Conservation (phyloP, 2,113 vertebrate genomes). For the Ancistrus triradiatus region DNA sequence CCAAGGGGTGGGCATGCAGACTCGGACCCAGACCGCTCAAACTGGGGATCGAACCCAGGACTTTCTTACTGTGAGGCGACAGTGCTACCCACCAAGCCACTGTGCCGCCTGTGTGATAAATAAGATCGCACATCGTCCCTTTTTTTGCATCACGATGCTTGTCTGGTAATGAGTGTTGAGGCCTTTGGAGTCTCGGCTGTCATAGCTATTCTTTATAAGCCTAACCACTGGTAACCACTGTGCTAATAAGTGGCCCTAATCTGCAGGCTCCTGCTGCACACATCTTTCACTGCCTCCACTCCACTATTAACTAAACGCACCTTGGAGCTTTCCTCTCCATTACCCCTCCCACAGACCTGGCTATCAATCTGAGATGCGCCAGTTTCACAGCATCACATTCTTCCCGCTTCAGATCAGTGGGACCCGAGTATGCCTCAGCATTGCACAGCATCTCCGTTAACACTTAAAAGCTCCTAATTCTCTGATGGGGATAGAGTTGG, state of each 20-base stretch:
- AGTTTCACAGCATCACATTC: conserved; percentile 58
- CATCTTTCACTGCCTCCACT: conserved; percentile 71
- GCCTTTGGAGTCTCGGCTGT: too few relatives aligned
- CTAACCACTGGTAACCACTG: conserved; percentile 24
- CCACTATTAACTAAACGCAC: conserved; percentile 76
- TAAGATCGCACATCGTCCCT: too few relatives aligned
- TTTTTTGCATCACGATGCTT: too few relatives aligned
- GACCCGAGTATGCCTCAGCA: neutral
- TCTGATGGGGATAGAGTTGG: neutral
- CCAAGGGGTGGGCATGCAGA: too few relatives aligned
- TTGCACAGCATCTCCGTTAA: neutral
- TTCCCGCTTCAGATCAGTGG: neutral
- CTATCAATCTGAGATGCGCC: conserved; percentile 64
- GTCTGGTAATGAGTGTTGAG: too few relatives aligned
- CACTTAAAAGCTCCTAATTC: neutral
- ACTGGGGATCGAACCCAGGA: too few relatives aligned
- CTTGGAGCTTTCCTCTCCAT: conserved; percentile 70
- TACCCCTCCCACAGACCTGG: conserved; percentile 65
- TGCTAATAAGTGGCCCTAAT: conserved; percentile 65
- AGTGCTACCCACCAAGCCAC: too few relatives aligned
- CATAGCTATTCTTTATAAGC: conserved; percentile 1
- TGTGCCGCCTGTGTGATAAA: too few relatives aligned
- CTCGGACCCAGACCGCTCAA: too few relatives aligned
- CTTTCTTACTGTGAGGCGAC: too few relatives aligned
- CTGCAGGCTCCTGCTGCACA: conserved; percentile 58